Conservation (phyloP, 1,140 invertebrate species). For the Pogonomyrmex californicus region DNA sequence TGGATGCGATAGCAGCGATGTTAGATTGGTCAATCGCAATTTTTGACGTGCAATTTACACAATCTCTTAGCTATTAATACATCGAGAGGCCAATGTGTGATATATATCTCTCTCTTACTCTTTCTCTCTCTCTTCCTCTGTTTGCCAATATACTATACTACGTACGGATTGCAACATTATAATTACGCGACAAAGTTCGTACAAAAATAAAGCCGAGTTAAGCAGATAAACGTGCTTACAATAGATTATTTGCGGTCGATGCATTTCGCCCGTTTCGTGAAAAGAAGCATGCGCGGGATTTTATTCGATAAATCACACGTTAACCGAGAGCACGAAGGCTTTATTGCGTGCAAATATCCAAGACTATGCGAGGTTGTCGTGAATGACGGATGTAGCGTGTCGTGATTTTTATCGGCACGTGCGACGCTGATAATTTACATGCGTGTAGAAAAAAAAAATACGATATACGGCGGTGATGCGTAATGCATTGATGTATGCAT, state of each 20-base stretch:
- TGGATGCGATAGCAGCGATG: not conserved
- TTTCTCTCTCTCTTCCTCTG: not conserved
- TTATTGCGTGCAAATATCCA: constrained; percentile 32
- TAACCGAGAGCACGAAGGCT: not conserved
- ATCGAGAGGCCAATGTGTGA: not conserved
- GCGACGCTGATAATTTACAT: constrained; percentile 17
- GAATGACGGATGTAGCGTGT: constrained; percentile 30
- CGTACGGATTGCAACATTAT: not conserved
- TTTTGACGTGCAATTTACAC: constrained; percentile 8
- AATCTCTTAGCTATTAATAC: constrained; percentile 14
- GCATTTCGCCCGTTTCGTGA: not conserved
- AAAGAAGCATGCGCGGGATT: constrained; percentile 16
- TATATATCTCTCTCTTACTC: not conserved
- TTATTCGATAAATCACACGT: constrained; percentile 35
- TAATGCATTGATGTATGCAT: not conserved
- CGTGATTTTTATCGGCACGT: constrained; percentile 45
- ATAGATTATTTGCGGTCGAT: constrained; percentile 41
- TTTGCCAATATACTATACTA: not conserved
- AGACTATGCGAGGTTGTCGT: not conserved
- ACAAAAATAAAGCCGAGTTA: constrained; percentile 14
- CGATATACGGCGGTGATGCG: not conserved
- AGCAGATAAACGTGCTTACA: constrained; percentile 6
- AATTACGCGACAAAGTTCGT: not conserved
- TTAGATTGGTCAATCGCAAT: constrained; percentile 16
- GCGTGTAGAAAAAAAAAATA: not conserved